phyloP scores from a whole-genome alignment of 2,888 invertebrate genomes.

The Papilio protenor region DNA sequence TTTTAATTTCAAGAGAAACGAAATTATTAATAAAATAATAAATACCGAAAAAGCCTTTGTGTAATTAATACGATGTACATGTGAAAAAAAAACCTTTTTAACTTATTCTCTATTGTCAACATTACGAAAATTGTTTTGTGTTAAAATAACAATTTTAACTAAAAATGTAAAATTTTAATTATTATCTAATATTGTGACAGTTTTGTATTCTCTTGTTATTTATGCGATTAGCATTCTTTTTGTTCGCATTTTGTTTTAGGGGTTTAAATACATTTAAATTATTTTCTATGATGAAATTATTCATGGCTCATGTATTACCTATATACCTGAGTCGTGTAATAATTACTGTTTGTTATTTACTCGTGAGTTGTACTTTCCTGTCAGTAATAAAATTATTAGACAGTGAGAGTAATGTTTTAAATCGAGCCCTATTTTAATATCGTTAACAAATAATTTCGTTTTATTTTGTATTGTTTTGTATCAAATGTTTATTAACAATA shows the following conservation, averaged over 20 bases:
- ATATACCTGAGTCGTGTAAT: conserved; percentile 67
- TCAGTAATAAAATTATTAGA: conserved; percentile 73
- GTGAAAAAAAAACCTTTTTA: background rate
- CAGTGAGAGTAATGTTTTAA: conserved; percentile 60
- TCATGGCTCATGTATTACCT: conserved; percentile 62
- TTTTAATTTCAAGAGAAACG: background rate
- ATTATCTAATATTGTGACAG: background rate
- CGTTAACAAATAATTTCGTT: conserved; percentile 59
- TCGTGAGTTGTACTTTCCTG: conserved; percentile 60
- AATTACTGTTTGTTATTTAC: conserved; percentile 54
- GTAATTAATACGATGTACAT: conserved; percentile 9
- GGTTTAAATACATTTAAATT: conserved; percentile 46
- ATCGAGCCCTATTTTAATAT: conserved; percentile 47
- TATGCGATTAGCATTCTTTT: conserved; percentile 47
- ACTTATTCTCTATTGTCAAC: background rate
- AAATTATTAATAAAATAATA: background rate
- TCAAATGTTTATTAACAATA: conserved; percentile 82
- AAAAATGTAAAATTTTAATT: background rate
- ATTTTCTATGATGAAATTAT: conserved; percentile 54
- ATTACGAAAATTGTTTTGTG: background rate
- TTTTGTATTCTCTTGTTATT: background rate
- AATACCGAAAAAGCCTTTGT: background rate
- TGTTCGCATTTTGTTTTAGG: conserved; percentile 60
- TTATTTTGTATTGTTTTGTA: conserved; percentile 70
- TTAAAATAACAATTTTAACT: background rate